Base-by-base conservation (phyloP, 2,888 invertebrate genomes). In the Neoscelio sp. region DNA sequence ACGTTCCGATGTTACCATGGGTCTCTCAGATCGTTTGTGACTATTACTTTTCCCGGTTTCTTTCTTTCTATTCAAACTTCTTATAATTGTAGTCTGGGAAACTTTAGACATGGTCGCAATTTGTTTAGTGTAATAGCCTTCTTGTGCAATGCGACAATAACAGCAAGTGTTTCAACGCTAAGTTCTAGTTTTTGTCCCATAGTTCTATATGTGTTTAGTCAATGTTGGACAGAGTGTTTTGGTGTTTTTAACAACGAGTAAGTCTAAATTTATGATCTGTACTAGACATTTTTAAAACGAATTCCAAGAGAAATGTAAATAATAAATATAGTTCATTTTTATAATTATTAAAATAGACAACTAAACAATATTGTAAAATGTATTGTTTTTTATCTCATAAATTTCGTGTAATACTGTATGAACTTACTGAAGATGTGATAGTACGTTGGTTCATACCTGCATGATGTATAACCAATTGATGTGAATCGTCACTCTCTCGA, bases 111-210 rank as follows among this genome's bases (percentile, higher is more conserved):
- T 73, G 1, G 44, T 35, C 6, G 54, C 73, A 54, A 73, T 54
- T 48, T 73, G 10, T 46, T 64, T 62, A 30, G 26, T 73, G 0
- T 56, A 62, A 48, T 64, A 73, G 10, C 46, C 73, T 64, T 73
- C 64, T 54, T 15, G 40, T 64, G 64, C 6, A 73, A 52, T 35
- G 60, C 20, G 2, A 73, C 38, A 48, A 73, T 73, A 56, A 62
- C 35, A 12, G 20, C 44, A 12, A 46, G 68, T 38, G 71, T 71
- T 62, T 71, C 71, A 26, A 62, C 26, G n/a, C 62, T 52, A 0
- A 71, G 35, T 30, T 71, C 52, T 10, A 20, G n/a, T 50, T 62
- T 70, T 48, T 44, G 46, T 3, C 56, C 54, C 54, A 56, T 68
- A 44, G 30, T 42, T 60, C 26, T 60, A 17, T 7, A 56, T 12